A percentile compares a stretch with the other conserved stretches of the same genome.
phyloP scores from a whole-genome alignment of 2,113 vertebrate genomes.

The Ctenomys sociabilis region DNA sequence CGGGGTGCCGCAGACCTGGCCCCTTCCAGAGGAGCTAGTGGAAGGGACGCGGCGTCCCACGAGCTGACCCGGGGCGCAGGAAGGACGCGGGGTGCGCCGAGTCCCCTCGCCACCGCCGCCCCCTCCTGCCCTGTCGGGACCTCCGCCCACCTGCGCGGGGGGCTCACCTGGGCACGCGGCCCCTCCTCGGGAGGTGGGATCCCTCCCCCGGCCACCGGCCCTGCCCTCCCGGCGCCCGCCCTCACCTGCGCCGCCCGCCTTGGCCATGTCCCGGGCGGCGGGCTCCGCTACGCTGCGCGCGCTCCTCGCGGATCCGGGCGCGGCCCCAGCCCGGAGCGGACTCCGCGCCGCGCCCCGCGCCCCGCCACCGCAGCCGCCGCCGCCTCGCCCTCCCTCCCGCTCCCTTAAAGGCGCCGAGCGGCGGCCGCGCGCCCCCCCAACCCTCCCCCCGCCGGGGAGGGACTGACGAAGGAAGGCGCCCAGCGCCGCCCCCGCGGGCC shows the following conservation, averaged over 20 bases:
- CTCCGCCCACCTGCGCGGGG: slow-evolving; percentile 61
- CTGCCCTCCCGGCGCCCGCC: slow-evolving; percentile 17
- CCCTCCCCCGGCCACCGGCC: background rate
- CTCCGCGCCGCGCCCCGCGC: slow-evolving; percentile 71
- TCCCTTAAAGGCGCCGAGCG: slow-evolving; percentile 82
- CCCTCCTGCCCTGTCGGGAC: background rate
- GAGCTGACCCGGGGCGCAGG: slow-evolving; percentile 60
- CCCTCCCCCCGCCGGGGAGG: slow-evolving; percentile 73
- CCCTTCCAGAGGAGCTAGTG: background rate
- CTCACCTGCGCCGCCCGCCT: slow-evolving; percentile 82
- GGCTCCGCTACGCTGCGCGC: slow-evolving; percentile 65
- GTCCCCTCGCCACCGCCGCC: background rate
- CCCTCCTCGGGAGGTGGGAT: background rate
- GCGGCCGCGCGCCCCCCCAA: slow-evolving; percentile 71
- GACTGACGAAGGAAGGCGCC: slow-evolving; percentile 69
- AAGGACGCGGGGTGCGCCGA: slow-evolving; percentile 57
- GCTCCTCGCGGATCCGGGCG: slow-evolving; percentile 64
- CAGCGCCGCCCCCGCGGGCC: slow-evolving; percentile 72
- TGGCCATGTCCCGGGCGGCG: slow-evolving; percentile 82
- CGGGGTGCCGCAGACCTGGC: slow-evolving; percentile 34
- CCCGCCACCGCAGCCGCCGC: slow-evolving; percentile 71
- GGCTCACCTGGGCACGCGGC: slow-evolving; percentile 62
- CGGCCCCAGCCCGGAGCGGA: slow-evolving; percentile 68
- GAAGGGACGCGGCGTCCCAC: slow-evolving; percentile 56
- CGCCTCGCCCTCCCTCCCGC: slow-evolving; percentile 78